phyloP scores from a whole-genome alignment of 1,140 invertebrate genomes.

The Bombus turneri region DNA sequence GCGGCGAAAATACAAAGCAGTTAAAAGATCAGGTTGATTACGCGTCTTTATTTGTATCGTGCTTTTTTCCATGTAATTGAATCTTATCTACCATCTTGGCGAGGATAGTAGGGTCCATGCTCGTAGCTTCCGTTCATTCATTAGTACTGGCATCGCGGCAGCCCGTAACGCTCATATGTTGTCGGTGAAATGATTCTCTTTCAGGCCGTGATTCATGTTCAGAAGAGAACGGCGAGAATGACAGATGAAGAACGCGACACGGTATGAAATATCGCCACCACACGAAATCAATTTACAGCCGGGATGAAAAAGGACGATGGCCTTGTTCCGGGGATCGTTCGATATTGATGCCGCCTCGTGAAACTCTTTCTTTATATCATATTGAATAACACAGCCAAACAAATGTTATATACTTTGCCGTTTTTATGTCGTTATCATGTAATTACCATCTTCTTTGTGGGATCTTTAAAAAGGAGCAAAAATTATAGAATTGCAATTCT shows the following conservation, averaged over 20 bases:
- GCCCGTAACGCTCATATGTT: conserved; percentile 48
- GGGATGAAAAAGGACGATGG: conserved; percentile 13
- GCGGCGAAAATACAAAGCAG: conserved; percentile 24
- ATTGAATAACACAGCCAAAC: conserved; percentile 10
- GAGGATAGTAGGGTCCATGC: conserved; percentile 50
- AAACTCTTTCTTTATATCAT: not conserved
- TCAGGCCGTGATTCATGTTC: conserved; percentile 45
- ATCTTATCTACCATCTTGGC: conserved; percentile 64
- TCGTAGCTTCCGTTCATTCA: conserved; percentile 60
- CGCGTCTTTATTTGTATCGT: conserved; percentile 52
- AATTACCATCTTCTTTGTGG: not conserved
- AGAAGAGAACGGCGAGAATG: conserved; percentile 39
- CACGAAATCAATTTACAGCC: conserved; percentile 41
- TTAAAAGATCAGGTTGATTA: conserved; percentile 36
- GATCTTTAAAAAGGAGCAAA: not conserved
- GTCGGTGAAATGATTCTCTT: conserved; percentile 43
- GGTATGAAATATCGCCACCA: conserved; percentile 46
- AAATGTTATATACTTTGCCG: not conserved
- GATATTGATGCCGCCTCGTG: conserved; percentile 7
- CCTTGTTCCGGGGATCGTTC: conserved; percentile 37
- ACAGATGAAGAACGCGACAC: conserved; percentile 52
- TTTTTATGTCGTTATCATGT: not conserved
- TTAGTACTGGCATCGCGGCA: conserved; percentile 34
- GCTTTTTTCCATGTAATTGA: conserved; percentile 52
- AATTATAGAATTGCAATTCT: not conserved